A percentile compares a stretch with the other conserved stretches of the same genome.
These are phyloP conservation scores for Pyrochroa serraticornis DNA, from an alignment of 2,888 invertebrate species.

Conservation along the genomic window DNA sequence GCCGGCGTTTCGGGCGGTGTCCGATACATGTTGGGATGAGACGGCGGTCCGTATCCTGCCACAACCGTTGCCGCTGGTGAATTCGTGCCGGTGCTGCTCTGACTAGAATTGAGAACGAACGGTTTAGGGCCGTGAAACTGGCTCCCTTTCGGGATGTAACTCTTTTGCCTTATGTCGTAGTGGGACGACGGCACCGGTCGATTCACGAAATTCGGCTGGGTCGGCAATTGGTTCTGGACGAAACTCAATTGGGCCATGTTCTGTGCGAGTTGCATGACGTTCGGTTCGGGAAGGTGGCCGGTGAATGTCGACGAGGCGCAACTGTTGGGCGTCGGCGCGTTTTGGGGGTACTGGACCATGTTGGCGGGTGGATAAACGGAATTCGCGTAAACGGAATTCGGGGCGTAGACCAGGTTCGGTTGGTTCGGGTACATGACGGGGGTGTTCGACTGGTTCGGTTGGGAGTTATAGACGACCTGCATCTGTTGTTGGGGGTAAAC, in stretches of 20 bases:
- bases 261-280: conserved; percentile 41
- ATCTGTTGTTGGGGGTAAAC: conserved; percentile 44
- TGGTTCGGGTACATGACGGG: conserved; percentile 45
- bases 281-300: conserved; percentile 23
- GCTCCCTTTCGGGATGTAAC: conserved; percentile 33
- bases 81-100: conserved; percentile 55
- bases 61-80: conserved; percentile 56
- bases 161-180: conserved; percentile 34
- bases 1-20: conserved; percentile 56
- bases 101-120: conserved; percentile 49
- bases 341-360: conserved; percentile 39
- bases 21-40: conserved; percentile 43
- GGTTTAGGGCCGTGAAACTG: conserved; percentile 40
- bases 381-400: conserved; percentile 35
- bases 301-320: conserved; percentile 36
- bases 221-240: conserved; percentile 6
- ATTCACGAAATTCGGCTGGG: conserved; percentile 15
- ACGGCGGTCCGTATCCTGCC: conserved; percentile 49
- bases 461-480: conserved; percentile 45
- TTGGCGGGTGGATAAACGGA: conserved; percentile 18
- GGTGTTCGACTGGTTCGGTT: conserved; percentile 37
- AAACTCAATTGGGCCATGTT: conserved; percentile 45
- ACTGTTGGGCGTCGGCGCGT: conserved; percentile 48
- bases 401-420: conserved; percentile 49
- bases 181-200: conserved; percentile 25